Base-by-base conservation (phyloP, 2,113 vertebrate species). In the Varanus salvator region DNA sequence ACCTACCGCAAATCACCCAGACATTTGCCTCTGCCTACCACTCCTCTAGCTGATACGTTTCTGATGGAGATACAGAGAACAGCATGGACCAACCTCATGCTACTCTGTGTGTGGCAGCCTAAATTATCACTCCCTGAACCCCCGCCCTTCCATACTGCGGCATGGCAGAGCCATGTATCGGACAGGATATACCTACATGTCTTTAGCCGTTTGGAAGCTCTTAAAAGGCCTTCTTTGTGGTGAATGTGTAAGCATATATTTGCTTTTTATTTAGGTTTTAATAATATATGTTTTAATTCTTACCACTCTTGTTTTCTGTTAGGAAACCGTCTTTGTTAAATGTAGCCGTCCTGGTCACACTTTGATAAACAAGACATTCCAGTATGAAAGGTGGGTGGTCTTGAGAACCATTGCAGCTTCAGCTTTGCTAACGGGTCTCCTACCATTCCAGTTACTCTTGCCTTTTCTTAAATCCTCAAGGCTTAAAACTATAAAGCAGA, bases 251-350 rank as follows among this genome's bases (percentile, higher is more conserved):
- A 87, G 38, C 57, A 21, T 87, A 64, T 6, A 25, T 82, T 34
- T 64, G 60, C 27, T 66, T 75, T 14, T 83, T 14, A 23, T 87
- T 89, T 92, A 74, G 76, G 38, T 23, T 84, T 3, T 8, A 1
- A 11, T 8, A 8, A 17, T 3, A 21, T 3, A 60, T 60, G 19
- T n/a, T 50, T 87, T 84, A 83, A 85, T 84, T 88, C 7, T 57
- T 17, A 71, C 2, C 50, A 8, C 89, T 91, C 85, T 89, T 76
- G 48, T 14, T 85, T 93, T 31, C 72, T 87, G 0, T 66, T 86
- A 97, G 97, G 97, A 97, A 94, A 97, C 96, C 0, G 31, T 97
- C 87, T 85, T 96, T 85, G 94, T 97, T 80, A 95, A 90, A 69
- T 96, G 94, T 50, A 86, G 11, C 57, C 94, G 91, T 68, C 93